These are phyloP conservation scores for Drosophila jambulina DNA, from an alignment of 1,140 invertebrate species.

Conservation along the genomic window DNA sequence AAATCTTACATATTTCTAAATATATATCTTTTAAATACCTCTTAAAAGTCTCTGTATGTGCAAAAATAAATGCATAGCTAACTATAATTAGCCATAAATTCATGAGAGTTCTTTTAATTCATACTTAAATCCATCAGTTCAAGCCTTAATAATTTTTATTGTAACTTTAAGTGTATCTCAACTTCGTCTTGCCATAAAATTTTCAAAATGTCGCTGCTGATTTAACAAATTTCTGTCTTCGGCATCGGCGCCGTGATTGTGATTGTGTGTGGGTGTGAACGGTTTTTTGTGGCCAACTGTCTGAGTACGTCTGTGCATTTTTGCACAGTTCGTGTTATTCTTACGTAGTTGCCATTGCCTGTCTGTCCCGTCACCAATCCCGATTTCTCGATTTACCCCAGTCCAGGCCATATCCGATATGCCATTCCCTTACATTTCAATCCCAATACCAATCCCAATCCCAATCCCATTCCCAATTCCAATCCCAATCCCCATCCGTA, in stretches of 20 bases:
- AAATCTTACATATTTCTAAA: too few relatives aligned
- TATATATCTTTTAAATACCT: too few relatives aligned
- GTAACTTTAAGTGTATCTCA: background rate
- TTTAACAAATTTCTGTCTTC: conserved; percentile 80
- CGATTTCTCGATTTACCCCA: conserved; percentile 18
- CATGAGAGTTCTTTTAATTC: background rate
- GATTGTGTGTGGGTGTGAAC: conserved; percentile 32
- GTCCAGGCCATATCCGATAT: conserved; percentile 22
- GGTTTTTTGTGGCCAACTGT: conserved; percentile 50
- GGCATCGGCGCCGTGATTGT: conserved; percentile 65
- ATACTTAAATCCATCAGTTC: background rate
- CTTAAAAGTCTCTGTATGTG: too few relatives aligned
- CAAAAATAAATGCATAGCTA: too few relatives aligned
- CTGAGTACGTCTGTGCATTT: conserved; percentile 61
- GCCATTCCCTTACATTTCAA: conserved; percentile 5
- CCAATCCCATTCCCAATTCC: background rate
- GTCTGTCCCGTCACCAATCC: conserved; percentile 59
- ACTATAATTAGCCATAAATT: background rate
- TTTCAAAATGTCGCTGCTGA: conserved; percentile 58
- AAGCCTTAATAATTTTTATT: background rate
- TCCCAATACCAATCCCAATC: background rate
- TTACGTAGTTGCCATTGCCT: conserved; percentile 74
- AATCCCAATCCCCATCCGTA: too few relatives aligned
- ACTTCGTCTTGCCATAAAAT: background rate
- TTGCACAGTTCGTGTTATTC: conserved; percentile 76